Evolutionary conservation across 2,888 invertebrate species (phyloP), one percentile per base, ranked within the genome.

Genomic region (Hemithea aestivaria): DNA sequence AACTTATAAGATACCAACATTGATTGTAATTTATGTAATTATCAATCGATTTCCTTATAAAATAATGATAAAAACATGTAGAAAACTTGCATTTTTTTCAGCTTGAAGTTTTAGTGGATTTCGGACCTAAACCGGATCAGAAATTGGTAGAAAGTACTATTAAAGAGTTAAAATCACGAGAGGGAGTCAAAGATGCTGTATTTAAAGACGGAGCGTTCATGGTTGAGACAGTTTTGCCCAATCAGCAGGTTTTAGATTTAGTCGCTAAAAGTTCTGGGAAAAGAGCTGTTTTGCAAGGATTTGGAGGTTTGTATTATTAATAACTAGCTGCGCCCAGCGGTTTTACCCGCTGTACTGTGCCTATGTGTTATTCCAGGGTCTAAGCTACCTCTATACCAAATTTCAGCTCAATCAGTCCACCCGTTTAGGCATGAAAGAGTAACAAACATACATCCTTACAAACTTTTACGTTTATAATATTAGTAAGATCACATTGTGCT

Each of bases 211-310:
- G 92, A n/a, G 90, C 90, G 0, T 90, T 95, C 2, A 67, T 94
- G 39, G 89, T 95, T 0, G 91, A 93, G 43, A 91, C 93, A 0
- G 85, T 76, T 1, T 67, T 94, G 20, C 90, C 93, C 0, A 90
- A 91, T 2, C 64, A 87, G 1, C 40, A 58, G 0, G 64, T 87
- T 0, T 28, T 83, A 1, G 80, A 89, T 22, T 62, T 92, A 20
- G 88, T 91, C 3, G 57, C 88, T 1, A 71, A 81, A 53, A 62
- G 84, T 0, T 92, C 93, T 0, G 96, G 96, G 0, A 89, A 88
- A 40, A 88, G 91, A 50, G 94, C 93, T 1, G 93, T 95, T 0
- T 73, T 96, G 0, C 93, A 93, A 60, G 97, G 96, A 3, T 92
- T 92, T 72, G 95, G 94, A 45, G 92, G 93, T 80, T 7, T 2